A percentile compares a stretch with the other conserved stretches of the same genome.
phyloP scores from a whole-genome alignment of 2,797 vertebrate genomes.

The Xerus rutilus region DNA sequence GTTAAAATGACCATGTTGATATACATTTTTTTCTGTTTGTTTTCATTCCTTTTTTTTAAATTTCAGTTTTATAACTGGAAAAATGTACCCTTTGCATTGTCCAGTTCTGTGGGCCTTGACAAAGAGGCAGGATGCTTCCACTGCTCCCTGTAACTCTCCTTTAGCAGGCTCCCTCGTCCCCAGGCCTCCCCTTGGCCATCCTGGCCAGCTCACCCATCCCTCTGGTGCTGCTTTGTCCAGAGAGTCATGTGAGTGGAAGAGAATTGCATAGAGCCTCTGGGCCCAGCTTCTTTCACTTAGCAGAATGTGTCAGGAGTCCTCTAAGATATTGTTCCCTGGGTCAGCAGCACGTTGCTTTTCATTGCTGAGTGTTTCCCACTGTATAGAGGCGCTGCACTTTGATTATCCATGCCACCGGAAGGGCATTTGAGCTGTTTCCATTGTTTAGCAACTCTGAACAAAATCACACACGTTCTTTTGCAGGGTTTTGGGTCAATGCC shows the following conservation, averaged over 20 bases:
- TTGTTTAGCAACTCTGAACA: not conserved
- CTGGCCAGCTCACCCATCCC: not conserved
- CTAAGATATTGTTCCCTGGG: rapidly evolving
- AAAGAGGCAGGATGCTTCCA: not conserved
- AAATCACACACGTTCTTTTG: not conserved
- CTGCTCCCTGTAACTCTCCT: not conserved
- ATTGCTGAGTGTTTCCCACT: too few species aligned
- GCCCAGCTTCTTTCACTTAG: not conserved
- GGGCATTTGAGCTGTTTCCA: not conserved
- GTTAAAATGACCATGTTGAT: not conserved
- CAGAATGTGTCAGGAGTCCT: not conserved
- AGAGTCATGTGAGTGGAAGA: not conserved
- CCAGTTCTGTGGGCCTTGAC: not conserved
- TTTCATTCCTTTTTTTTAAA: not conserved
- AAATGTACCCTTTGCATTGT: not conserved
- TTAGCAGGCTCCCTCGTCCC: not conserved
- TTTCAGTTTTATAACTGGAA: not conserved
- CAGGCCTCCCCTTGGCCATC: too few species aligned
- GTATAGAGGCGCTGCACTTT: not conserved
- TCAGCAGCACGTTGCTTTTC: not conserved
- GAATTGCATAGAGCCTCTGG: not conserved
- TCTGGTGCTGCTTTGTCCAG: not conserved
- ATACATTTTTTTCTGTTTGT: not conserved
- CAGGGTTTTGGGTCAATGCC: not conserved
- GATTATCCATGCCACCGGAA: not conserved